Conservation (phyloP, 1,140 invertebrate species). For the Ectropis grisescens region DNA sequence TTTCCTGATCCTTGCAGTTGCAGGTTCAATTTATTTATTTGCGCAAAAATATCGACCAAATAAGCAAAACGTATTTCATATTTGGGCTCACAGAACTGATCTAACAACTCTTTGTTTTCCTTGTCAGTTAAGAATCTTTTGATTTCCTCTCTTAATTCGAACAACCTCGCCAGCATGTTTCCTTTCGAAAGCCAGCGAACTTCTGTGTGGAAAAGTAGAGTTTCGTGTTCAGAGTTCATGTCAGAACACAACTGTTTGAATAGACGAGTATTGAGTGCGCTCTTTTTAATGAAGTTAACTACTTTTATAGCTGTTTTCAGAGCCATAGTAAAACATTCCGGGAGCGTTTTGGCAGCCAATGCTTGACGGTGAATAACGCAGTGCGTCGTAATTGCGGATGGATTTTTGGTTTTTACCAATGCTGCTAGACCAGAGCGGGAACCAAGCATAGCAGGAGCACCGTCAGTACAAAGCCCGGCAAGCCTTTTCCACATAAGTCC, state of each 20-base stretch:
- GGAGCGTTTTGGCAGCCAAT: conserved; percentile 30
- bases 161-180: conserved; percentile 20
- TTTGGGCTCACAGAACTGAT: not conserved
- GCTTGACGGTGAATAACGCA: conserved; percentile 31
- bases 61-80: conserved; percentile 4
- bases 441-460: conserved; percentile 35
- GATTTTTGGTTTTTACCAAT: conserved; percentile 30
- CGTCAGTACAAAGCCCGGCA: conserved; percentile 16
- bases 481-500: conserved; percentile 14
- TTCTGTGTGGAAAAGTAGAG: conserved; percentile 19
- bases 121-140: conserved; percentile 14
- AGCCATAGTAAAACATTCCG: conserved; percentile 14
- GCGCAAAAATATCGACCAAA: conserved; percentile 10
- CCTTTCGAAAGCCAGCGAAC: conserved; percentile 25
- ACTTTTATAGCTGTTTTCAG: conserved; percentile 27
- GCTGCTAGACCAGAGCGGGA: conserved; percentile 27
- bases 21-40: conserved; percentile 8
- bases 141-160: conserved; percentile 16
- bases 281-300: conserved; percentile 34
- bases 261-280: too few relatives aligned
- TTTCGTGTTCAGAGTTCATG: conserved; percentile 20
- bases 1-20: conserved; percentile 8
- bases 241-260: too few relatives aligned
- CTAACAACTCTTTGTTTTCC: conserved; percentile 10
- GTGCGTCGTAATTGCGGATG: conserved; percentile 15